phyloP scores from a whole-genome alignment of 2,888 invertebrate genomes.

The Panopea generosa region DNA sequence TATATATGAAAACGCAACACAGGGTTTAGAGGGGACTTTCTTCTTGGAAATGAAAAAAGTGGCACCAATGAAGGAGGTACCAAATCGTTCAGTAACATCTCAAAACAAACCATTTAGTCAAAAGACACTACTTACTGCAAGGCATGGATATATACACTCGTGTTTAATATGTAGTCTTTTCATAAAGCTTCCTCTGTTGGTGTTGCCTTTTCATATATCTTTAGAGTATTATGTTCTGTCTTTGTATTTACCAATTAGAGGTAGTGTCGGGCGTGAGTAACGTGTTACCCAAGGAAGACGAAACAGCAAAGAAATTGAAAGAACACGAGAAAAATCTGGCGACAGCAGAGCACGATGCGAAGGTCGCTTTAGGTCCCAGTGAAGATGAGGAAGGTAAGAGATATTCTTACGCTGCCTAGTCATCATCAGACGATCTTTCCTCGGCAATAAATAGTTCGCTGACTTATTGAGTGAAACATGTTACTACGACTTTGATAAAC shows the following conservation, averaged over 20 bases:
- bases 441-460: neutral
- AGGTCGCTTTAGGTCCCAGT: conserved; percentile 41
- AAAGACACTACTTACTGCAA: no score
- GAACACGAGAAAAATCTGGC: conserved; percentile 44
- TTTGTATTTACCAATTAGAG: conserved; percentile 31
- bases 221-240: no score
- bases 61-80: no score
- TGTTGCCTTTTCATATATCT: no score
- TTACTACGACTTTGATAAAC: neutral
- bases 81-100: no score
- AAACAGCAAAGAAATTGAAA: conserved; percentile 40
- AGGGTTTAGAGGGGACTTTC: no score
- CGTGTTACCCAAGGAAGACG: conserved; percentile 59
- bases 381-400: conserved; percentile 16
- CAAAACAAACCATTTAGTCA: no score
- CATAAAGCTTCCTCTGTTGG: no score
- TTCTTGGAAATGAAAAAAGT: no score
- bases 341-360: conserved; percentile 48
- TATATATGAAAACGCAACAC: no score
- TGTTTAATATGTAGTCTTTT: no score
- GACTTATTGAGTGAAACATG: neutral
- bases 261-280: conserved; percentile 66
- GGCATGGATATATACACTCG: no score
- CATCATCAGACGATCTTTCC: neutral
- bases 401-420: neutral